Evolutionary conservation across 35 echinoderm and acorn worm species (phyloP), one percentile per base, ranked within the genome.

Genomic region (Apostichopus californicus): DNA sequence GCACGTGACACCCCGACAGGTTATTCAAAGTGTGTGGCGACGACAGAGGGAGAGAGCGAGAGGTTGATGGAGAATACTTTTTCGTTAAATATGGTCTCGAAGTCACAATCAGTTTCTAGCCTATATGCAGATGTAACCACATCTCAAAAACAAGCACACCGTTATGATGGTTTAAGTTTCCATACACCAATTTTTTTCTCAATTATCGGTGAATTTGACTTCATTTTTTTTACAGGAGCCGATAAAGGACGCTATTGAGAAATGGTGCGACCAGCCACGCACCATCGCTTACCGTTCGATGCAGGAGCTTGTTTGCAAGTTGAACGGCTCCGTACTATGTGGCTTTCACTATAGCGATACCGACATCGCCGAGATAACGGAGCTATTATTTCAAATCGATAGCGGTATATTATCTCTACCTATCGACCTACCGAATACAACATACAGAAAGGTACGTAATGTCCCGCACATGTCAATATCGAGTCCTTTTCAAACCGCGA

Each of bases 271-370:
- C 23, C 12, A 68, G 11, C 59, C 79, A 13, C 23, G 63, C n/a
- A 92, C 93, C 0, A 57, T 81, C 15, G 81, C 90, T 1, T 82
- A 25, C n/a, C 22, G 71, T 54, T 79, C 78, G 5, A 59, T 94
- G 46, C 66, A 90, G 46, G 83, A 93, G 57, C 89, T 99, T 18
- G 78, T 96, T 14, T 99, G 96, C 65, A 73, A 84, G 13, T 75
- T 99, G 7, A 91, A 73, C 10, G 80, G 91, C 10, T 86, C 92
- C 54, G 65, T 96, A 17, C 86, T 99, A 52, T 99, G 97, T 90
- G 97, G 97, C 8, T 99, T 99, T 81, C 58, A 95, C 20, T 99
- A 93, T 78, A 86, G 58, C 65, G 92, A 96, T 18, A 65, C 90
- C 5, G 97, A 96, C 6, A 93, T 91, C 18, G 64, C 55, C 0